Evolutionary conservation across 2,888 invertebrate genomes (phyloP), one percentile per base, ranked within the genome.

Genomic region (Acrobasis repandana): DNA sequence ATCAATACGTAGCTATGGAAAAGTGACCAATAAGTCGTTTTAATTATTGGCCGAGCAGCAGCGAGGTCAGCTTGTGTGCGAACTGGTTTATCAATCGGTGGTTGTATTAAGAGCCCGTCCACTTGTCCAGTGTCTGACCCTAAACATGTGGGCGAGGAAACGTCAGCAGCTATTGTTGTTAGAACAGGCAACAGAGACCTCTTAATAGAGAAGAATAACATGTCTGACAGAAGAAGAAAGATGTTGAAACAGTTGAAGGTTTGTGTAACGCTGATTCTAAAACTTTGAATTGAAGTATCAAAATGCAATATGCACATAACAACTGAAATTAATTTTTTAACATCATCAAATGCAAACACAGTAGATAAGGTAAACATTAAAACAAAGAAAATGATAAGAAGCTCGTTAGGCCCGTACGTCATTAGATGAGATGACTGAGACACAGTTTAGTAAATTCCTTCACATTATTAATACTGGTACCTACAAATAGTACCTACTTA

Each of bases 11-110:
- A 82, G 79, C 79, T 87, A 84, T 83, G 83, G 75, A 83, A 84
- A 89, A 90, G 87, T 88, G 82, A 83, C 79, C 86, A 88, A 87
- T 88, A 83, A 83, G 84, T 84, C 76, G 83, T 76, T 82, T 87
- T 87, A 88, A 87, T 90, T 86, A 88, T 87, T 86, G 82, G 77
- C 82, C 85, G 82, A 74, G 75, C 75, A 75, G 76, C 73, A 76
- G 74, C 90, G 90, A 91, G 91, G 90, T 83, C 91, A 84, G 73
- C 87, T 79, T 87, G 85, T 83, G 74, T 77, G 76, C 81, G 75
- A 88, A 91, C 92, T 89, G 90, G 92, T 92, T 90, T 90, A 84
- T 83, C 83, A 83, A 76, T 77, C 63, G 68, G 70, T 64, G 69
- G 76, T 74, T 79, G 76, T 73, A 70, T 79, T 67, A 69, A 79